Conservation (phyloP, 2,888 invertebrate species). For the Antheraea yamamai region DNA sequence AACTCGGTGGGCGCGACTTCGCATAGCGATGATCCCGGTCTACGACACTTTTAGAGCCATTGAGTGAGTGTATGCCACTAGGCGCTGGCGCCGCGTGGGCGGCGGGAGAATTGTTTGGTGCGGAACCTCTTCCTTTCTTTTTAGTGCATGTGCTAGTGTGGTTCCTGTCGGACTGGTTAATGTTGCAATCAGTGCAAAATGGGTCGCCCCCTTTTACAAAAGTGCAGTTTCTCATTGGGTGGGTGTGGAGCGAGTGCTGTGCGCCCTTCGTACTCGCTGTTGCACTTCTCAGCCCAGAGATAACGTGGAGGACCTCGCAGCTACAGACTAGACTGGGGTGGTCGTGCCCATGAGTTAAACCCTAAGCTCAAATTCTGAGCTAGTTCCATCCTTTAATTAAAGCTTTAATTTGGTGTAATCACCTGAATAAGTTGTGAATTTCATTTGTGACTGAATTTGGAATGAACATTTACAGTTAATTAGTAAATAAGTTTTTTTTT, state of each 20-base stretch:
- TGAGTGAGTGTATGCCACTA: conserved; percentile 96
- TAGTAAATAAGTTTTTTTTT: conserved; percentile 66
- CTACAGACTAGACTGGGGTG: conserved; percentile 97
- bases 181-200: conserved; percentile 94
- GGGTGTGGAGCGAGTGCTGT: conserved; percentile 95
- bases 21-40: conserved; percentile 98
- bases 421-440: conserved; percentile 39
- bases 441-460: conserved; percentile 40
- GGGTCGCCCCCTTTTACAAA: conserved; percentile 96
- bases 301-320: conserved; percentile 96
- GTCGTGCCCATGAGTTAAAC: conserved; percentile 94
- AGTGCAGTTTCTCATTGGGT: conserved; percentile 96
- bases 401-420: conserved; percentile 71
- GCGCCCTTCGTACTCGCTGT: conserved; percentile 94
- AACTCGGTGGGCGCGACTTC: conserved; percentile 95
- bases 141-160: conserved; percentile 95
- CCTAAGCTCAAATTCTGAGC: conserved; percentile 86
- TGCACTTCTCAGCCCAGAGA: conserved; percentile 93
- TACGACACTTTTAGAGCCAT: conserved; percentile 94
- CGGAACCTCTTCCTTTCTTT: conserved; percentile 95
- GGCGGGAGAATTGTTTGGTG: conserved; percentile 89
- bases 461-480: conserved; percentile 51
- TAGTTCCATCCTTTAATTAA: conserved; percentile 46
- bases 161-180: conserved; percentile 97
- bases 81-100: conserved; percentile 97